Percentiles rank a stretch among this genome's conserved stretches.
Evolutionary conservation across 2,888 invertebrate genomes (phyloP).

Genomic region (Aradus depressus): DNA sequence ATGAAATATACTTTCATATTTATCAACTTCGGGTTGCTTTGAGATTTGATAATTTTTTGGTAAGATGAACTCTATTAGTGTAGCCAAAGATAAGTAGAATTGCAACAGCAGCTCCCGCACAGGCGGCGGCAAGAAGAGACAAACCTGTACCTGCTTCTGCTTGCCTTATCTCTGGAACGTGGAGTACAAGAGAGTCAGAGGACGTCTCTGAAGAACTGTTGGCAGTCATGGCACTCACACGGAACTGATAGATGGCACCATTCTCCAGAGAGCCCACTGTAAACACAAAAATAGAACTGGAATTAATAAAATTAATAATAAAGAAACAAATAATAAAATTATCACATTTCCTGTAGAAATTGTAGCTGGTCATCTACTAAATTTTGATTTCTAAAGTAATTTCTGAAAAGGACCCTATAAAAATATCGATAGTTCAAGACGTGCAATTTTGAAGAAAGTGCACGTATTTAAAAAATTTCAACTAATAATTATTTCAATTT

Average conservation of each 20-base stretch:
- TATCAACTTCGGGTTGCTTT: too few species aligned
- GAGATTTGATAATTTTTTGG: too few species aligned
- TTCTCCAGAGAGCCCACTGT: constrained; percentile 58
- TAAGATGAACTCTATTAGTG: too few species aligned
- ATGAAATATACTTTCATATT: too few species aligned
- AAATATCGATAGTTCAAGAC: background rate
- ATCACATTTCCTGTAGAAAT: background rate
- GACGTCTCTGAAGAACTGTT: constrained; percentile 36
- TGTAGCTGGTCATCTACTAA: background rate
- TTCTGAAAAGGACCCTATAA: background rate
- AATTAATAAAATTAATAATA: background rate
- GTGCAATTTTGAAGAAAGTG: too few species aligned
- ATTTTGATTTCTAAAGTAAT: background rate
- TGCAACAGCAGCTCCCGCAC: constrained; percentile 20
- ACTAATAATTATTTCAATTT: too few species aligned
- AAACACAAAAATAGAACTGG: constrained; percentile 28
- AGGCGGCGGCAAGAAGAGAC: constrained; percentile 17
- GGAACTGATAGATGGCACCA: constrained; percentile 60
- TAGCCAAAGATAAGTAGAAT: constrained; percentile 21
- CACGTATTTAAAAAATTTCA: too few species aligned
- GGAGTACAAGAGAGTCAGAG: constrained; percentile 47
- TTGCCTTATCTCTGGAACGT: constrained; percentile 58
- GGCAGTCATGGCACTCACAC: constrained; percentile 54
- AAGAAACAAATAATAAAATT: background rate
- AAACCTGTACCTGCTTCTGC: constrained; percentile 13